phyloP scores from a whole-genome alignment of 2,797 vertebrate species.

The Distichodus sexfasciatus region DNA sequence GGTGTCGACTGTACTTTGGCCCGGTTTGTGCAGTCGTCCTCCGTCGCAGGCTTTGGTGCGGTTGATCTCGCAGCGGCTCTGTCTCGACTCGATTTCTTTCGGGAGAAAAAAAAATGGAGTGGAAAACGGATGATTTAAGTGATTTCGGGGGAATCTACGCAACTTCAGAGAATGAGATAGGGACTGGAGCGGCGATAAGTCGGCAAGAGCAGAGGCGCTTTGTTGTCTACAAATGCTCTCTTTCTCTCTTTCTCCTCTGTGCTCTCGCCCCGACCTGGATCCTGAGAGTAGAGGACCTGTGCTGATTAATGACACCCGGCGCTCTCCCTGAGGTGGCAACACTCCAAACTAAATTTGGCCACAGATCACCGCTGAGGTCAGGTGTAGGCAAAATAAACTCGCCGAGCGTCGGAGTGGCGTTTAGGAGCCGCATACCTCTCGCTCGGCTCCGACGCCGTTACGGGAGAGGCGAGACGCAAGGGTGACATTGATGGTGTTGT shows the following conservation, averaged over 20 bases:
- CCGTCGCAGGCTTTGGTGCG: conserved; percentile 47
- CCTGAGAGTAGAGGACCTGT: conserved; percentile 49
- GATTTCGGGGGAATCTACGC: conserved; percentile 8
- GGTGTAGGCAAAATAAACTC: conserved; percentile 58
- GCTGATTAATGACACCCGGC: conserved; percentile 55
- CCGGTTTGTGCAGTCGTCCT: conserved; percentile 37
- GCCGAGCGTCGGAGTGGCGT: conserved; percentile 39
- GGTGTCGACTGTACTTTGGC: conserved; percentile 28
- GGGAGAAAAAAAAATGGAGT: conserved; percentile 17
- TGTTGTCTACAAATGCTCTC: conserved; percentile 7
- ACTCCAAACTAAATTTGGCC: conserved; percentile 63
- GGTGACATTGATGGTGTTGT: conserved; percentile 53
- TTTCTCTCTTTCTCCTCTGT: conserved; percentile 24
- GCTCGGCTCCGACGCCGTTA: conserved; percentile 40
- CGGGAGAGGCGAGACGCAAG: conserved; percentile 39
- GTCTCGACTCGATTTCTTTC: conserved; percentile 39
- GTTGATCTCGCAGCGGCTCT: conserved; percentile 35
- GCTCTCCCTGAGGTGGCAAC: conserved; percentile 54
- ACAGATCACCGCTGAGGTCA: conserved; percentile 57
- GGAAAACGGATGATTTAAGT: background rate
- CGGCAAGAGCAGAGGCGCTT: conserved; percentile 19
- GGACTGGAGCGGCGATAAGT: conserved; percentile 28
- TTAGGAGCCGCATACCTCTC: conserved; percentile 37
- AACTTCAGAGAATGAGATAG: conserved; percentile 32
- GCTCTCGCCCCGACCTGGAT: conserved; percentile 53